Percentiles rank a stretch among this genome's conserved stretches.
phyloP scores from a whole-genome alignment of 2,888 invertebrate species.

The Erpobdella octoculata region DNA sequence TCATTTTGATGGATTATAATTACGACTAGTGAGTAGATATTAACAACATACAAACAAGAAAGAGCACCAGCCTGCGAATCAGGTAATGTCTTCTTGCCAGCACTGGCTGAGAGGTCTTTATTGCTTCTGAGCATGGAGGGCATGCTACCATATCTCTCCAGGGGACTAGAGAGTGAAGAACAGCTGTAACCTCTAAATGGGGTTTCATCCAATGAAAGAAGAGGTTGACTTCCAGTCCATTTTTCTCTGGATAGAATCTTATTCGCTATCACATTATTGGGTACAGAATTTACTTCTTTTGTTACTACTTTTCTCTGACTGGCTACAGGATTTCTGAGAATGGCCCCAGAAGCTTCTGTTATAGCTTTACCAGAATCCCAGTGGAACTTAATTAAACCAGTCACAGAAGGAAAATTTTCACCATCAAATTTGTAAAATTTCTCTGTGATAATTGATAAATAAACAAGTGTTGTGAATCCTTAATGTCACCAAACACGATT shows the following conservation, averaged over 20 bases:
- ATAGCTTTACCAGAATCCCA: not conserved
- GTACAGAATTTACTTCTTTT: not conserved
- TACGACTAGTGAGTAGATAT: too few relatives aligned
- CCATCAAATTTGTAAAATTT: conserved; percentile 12
- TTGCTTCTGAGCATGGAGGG: not conserved
- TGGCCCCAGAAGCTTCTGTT: not conserved
- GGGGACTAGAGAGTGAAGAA: not conserved
- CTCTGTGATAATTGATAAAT: too few relatives aligned
- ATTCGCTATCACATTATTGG: not conserved
- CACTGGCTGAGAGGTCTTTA: too few relatives aligned
- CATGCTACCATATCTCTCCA: not conserved
- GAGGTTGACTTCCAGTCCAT: conserved; percentile 9
- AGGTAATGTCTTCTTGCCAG: too few relatives aligned
- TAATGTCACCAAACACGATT: too few relatives aligned
- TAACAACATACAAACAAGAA: too few relatives aligned
- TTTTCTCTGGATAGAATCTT: not conserved
- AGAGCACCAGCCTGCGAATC: too few relatives aligned
- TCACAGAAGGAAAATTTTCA: not conserved
- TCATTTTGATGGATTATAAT: too few relatives aligned
- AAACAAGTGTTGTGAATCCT: too few relatives aligned
- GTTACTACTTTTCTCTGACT: not conserved
- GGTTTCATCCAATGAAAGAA: not conserved
- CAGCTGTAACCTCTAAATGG: not conserved
- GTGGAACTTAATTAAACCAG: not conserved
- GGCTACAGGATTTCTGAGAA: not conserved